Percentiles rank a stretch among this genome's conserved stretches.
phyloP scores from a whole-genome alignment of 2,113 vertebrate genomes.

The Dicaeum eximium region DNA sequence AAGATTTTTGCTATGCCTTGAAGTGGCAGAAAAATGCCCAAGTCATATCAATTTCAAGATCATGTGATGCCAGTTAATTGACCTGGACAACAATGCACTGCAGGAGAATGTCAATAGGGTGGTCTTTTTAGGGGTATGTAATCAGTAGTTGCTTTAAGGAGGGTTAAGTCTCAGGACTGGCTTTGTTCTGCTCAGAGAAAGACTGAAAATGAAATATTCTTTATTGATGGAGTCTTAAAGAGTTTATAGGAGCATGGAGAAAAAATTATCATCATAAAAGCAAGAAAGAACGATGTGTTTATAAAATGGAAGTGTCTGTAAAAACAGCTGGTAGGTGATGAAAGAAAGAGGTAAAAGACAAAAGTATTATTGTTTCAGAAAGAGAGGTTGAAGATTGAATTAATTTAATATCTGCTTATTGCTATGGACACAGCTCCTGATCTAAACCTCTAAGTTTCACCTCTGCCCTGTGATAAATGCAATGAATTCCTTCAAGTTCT shows the following conservation, averaged over 20 bases:
- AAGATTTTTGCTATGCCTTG: neutral
- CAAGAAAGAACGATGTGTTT: neutral
- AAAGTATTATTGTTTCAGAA: neutral
- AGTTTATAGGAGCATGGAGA: neutral
- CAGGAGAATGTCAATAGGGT: neutral
- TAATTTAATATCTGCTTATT: constrained; percentile 1
- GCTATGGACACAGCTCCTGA: neutral
- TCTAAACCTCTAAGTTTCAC: neutral
- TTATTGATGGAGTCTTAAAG: neutral
- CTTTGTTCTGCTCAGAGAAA: neutral
- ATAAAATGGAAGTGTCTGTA: neutral
- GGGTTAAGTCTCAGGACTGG: neutral
- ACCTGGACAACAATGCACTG: neutral
- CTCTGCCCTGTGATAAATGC: neutral
- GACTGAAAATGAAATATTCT: neutral
- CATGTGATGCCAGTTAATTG: neutral
- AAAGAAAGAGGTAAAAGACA: neutral
- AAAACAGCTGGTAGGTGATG: neutral
- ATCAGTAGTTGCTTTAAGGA: neutral
- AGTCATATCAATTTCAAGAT: neutral
- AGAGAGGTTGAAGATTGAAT: neutral
- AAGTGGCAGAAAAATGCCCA: neutral
- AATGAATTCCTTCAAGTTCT: neutral
- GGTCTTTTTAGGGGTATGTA: neutral
- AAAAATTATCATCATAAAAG: neutral